phyloP scores from a whole-genome alignment of 2,888 invertebrate species.

The Leucoma salicis region DNA sequence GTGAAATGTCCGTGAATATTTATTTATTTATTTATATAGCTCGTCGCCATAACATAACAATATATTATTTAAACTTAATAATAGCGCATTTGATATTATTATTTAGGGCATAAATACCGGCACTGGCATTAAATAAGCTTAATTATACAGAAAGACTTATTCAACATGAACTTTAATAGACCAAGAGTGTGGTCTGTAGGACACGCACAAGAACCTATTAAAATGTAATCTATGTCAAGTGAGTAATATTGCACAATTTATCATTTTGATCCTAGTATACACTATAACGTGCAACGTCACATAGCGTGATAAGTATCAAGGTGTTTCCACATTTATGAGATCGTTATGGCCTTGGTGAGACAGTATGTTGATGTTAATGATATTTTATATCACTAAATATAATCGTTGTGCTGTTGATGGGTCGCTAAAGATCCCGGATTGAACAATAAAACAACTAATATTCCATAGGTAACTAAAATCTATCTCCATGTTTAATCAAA shows the following conservation, averaged over 20 bases:
- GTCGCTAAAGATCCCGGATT: too few species aligned
- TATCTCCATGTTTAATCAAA: too few species aligned
- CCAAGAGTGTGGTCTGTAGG: neutral
- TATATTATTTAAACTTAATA: too few species aligned
- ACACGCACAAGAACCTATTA: conserved; percentile 20
- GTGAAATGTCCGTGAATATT: too few species aligned
- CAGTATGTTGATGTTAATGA: conserved; percentile 33
- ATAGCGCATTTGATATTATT: too few species aligned
- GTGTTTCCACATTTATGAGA: conserved; percentile 38
- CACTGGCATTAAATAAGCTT: neutral
- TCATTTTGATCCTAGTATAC: conserved; percentile 18
- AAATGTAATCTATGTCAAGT: conserved; percentile 28
- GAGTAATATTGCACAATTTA: conserved; percentile 19
- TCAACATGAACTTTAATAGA: neutral
- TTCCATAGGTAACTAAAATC: too few species aligned
- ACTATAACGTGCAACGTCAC: conserved; percentile 15
- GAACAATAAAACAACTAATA: too few species aligned
- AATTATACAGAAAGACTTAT: neutral
- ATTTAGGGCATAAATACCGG: too few species aligned
- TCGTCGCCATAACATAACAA: too few species aligned
- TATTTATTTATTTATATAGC: too few species aligned
- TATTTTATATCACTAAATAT: neutral
- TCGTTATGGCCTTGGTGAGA: conserved; percentile 39
- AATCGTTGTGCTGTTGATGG: too few species aligned
- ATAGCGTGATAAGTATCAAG: conserved; percentile 38